Evolutionary conservation across 2,113 vertebrate species (phyloP).

Genomic region (Phocoena sinus): DNA sequence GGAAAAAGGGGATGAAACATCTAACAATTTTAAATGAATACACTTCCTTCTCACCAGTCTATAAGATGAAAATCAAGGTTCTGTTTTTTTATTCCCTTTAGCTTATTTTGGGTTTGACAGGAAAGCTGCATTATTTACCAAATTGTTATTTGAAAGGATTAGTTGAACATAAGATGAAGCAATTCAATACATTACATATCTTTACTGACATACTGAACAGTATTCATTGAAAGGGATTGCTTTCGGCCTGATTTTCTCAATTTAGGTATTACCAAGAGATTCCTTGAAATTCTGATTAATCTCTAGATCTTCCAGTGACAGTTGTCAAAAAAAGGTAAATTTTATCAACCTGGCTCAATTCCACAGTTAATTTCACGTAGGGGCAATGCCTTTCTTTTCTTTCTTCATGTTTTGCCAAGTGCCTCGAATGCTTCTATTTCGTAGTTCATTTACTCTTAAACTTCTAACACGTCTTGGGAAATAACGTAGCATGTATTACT

Average conservation of each 20-base stretch:
- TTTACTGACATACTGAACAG: background rate
- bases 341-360: background rate
- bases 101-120: background rate
- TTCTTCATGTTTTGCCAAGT: background rate
- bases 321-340: background rate
- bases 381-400: background rate
- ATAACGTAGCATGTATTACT: background rate
- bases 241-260: background rate
- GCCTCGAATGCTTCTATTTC: background rate
- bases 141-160: background rate
- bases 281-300: background rate
- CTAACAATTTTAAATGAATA: background rate
- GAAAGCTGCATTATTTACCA: background rate
- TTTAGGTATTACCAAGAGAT: background rate
- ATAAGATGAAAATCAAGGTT: background rate
- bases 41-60: background rate
- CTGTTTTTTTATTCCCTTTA: background rate
- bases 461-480: background rate
- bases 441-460: background rate
- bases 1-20: background rate
- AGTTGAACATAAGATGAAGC: background rate
- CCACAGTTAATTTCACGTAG: background rate
- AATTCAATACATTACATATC: background rate
- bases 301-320: background rate
- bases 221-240: background rate